A percentile compares a stretch with the other conserved stretches of the same genome.
Evolutionary conservation across 2,888 invertebrate genomes (phyloP).

Genomic region (Coenonympha arcania): DNA sequence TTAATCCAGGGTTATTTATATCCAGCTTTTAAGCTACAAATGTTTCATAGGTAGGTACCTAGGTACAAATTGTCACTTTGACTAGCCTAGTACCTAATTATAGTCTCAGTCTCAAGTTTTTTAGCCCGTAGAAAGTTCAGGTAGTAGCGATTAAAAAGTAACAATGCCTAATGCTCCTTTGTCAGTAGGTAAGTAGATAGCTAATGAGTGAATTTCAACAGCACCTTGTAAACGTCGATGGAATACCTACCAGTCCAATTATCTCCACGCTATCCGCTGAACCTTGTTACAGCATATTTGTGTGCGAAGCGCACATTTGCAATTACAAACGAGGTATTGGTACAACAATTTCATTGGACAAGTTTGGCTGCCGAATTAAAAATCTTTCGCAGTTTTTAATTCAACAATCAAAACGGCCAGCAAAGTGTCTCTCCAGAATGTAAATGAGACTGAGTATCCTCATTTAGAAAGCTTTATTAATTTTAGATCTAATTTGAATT

Average conservation of each 20-base stretch:
- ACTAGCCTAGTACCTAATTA: too few relatives aligned
- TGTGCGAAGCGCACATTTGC: conserved; percentile 2
- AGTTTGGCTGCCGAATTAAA: neutral
- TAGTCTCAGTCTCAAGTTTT: too few relatives aligned
- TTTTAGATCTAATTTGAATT: neutral
- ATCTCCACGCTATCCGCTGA: neutral
- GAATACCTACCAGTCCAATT: neutral
- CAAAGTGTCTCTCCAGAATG: neutral
- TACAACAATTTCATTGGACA: neutral
- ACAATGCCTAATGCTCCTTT: too few relatives aligned
- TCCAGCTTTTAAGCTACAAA: too few relatives aligned
- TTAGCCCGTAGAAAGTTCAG: too few relatives aligned
- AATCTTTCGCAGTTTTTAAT: neutral
- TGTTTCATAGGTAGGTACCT: too few relatives aligned
- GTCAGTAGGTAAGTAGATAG: too few relatives aligned
- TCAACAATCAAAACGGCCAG: neutral
- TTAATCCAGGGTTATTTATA: too few relatives aligned
- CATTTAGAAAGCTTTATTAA: neutral
- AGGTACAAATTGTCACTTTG: too few relatives aligned
- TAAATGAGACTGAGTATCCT: neutral
- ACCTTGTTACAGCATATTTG: neutral
- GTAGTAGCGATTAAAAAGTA: too few relatives aligned
- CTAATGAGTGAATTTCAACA: neutral
- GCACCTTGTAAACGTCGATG: neutral
- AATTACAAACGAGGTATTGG: neutral